These are phyloP conservation scores for Chironomus striatipennis DNA, from an alignment of 1,140 invertebrate species.

Conservation along the genomic window DNA sequence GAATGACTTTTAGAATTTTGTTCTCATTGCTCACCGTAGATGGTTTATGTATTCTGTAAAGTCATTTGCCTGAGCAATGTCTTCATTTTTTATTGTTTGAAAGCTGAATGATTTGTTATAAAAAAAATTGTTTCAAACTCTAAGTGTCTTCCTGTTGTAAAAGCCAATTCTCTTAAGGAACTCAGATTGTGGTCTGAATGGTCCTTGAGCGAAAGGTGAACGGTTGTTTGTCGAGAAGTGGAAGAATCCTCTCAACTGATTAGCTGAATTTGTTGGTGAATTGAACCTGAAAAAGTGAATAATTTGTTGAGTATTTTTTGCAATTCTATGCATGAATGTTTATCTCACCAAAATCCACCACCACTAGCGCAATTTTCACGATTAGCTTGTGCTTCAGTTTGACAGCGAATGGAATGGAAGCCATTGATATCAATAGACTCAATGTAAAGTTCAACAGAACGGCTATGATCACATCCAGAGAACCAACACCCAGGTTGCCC, in stretches of 20 bases:
- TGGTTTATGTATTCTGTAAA: not conserved
- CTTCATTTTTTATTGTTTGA: not conserved
- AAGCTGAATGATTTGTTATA: too few relatives aligned
- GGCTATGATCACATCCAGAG: conserved; percentile 45
- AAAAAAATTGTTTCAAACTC: too few relatives aligned
- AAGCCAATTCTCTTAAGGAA: too few relatives aligned
- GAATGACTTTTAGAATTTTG: not conserved
- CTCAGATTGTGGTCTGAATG: not conserved
- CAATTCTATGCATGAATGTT: too few relatives aligned
- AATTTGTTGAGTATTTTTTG: too few relatives aligned
- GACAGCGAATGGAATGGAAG: not conserved
- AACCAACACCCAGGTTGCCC: conserved; percentile 55
- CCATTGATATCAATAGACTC: conserved; percentile 40
- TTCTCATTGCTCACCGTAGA: not conserved
- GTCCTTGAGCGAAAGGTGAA: conserved; percentile 15
- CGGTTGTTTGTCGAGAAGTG: not conserved
- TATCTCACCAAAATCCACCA: not conserved
- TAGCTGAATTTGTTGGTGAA: not conserved
- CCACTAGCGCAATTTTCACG: not conserved
- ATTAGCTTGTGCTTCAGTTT: not conserved
- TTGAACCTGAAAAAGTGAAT: too few relatives aligned
- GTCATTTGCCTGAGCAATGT: not conserved
- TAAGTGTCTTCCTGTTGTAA: too few relatives aligned
- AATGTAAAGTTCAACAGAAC: conserved; percentile 49
- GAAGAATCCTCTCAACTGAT: conserved; percentile 1